Evolutionary conservation across 1,140 invertebrate species (phyloP).

Genomic region (Oscheius sp.): DNA sequence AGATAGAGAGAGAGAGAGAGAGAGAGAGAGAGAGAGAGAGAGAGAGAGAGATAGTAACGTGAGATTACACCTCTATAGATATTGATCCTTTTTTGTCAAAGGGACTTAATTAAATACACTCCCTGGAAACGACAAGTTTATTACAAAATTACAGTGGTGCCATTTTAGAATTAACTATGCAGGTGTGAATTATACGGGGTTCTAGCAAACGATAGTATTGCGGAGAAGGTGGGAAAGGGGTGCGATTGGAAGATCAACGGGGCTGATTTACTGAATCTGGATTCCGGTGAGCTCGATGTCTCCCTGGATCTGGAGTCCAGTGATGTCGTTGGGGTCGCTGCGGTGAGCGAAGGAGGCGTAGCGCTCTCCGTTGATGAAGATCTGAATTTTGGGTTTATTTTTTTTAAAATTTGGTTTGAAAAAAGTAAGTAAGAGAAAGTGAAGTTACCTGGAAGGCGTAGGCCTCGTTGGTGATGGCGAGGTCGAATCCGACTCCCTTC

Average conservation of each 20-base stretch:
- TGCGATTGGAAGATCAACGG: slow-evolving; percentile 6
- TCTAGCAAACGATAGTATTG: no score
- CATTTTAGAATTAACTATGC: no score
- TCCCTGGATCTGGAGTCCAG: slow-evolving; percentile 58
- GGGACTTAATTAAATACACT: no score
- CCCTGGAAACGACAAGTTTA: no score
- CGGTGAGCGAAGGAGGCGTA: slow-evolving; percentile 57
- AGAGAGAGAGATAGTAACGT: no score
- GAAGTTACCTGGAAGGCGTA: slow-evolving; percentile 57
- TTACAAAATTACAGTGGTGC: no score
- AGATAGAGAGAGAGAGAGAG: no score
- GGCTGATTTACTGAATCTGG: slow-evolving; percentile 47
- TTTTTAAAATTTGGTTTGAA: no score
- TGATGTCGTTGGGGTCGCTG: slow-evolving; percentile 54
- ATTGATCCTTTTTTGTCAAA: no score
- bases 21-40: no score
- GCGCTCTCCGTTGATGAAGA: slow-evolving; percentile 56
- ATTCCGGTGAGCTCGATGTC: slow-evolving; percentile 56
- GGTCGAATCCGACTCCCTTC: slow-evolving; percentile 57
- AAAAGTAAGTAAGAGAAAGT: background rate
- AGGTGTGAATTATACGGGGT: no score
- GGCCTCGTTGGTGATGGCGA: slow-evolving; percentile 56
- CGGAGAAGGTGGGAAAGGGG: background rate
- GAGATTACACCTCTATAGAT: no score
- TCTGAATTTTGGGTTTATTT: slow-evolving; percentile 32